A percentile compares a stretch with the other conserved stretches of the same genome.
These are phyloP conservation scores for Antheraea mylitta DNA, from an alignment of 1,140 invertebrate genomes.

Conservation along the genomic window DNA sequence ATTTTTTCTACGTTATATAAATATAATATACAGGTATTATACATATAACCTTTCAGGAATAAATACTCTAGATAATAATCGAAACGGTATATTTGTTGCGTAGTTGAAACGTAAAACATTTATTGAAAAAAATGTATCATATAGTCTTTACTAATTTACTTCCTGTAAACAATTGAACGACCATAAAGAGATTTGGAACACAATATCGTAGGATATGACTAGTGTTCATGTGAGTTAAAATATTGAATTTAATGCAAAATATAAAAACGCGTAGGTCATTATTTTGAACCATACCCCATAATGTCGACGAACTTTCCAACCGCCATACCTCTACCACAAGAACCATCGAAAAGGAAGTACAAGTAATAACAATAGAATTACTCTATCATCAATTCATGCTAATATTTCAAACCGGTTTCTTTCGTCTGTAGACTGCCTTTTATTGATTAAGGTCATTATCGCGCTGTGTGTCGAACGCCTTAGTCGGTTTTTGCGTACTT, in stretches of 20 bases:
- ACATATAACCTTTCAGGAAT: no score
- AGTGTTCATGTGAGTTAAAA: not conserved
- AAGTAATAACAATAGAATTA: not conserved
- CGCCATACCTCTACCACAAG: not conserved
- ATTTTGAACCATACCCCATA: not conserved
- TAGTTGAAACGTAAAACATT: no score
- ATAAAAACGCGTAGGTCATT: not conserved
- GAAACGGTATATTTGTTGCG: no score
- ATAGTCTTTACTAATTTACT: no score
- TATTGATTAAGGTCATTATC: conserved; percentile 5
- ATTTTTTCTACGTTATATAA: no score
- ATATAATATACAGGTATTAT: no score
- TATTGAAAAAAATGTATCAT: no score
- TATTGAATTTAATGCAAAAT: not conserved
- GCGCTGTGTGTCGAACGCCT: not conserved
- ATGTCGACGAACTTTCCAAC: conserved; percentile 12
- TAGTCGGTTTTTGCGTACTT: not conserved
- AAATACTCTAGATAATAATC: no score
- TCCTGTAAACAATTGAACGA: no score
- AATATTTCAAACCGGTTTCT: not conserved
- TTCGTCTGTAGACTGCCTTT: not conserved
- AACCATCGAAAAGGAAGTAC: not conserved
- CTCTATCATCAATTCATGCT: not conserved
- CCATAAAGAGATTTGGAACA: no score
- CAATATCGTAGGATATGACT: no score